Percentiles rank a stretch among this genome's conserved stretches.
These are phyloP conservation scores for Acleris laterana DNA, from an alignment of 2,888 invertebrate species.

Conservation along the genomic window DNA sequence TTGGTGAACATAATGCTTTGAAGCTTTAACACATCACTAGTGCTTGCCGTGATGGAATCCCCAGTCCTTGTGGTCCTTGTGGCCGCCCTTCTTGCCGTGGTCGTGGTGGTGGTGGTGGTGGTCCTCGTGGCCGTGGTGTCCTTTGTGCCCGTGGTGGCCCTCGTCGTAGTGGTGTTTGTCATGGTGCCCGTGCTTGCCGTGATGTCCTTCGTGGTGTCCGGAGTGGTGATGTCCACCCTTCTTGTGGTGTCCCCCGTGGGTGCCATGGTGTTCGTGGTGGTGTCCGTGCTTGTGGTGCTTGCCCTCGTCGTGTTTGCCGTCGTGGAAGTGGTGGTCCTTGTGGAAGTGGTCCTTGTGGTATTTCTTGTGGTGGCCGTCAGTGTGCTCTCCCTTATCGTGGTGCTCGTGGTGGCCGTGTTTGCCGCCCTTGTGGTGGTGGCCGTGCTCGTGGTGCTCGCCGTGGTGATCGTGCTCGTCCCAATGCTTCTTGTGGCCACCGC, in stretches of 20 bases:
- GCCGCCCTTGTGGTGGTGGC: constrained; percentile 90
- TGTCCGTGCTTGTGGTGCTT: constrained; percentile 92
- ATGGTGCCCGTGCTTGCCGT: constrained; percentile 91
- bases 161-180: constrained; percentile 92
- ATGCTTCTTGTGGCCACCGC: constrained; percentile 91
- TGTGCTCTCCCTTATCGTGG: constrained; percentile 93
- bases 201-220: constrained; percentile 90
- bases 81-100: constrained; percentile 91
- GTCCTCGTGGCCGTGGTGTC: constrained; percentile 90
- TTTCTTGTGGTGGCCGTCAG: constrained; percentile 92
- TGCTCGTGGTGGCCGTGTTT: constrained; percentile 93
- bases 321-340: constrained; percentile 95
- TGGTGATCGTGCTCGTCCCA: constrained; percentile 90
- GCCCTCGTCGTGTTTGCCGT: constrained; percentile 92
- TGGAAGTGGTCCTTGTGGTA: constrained; percentile 94
- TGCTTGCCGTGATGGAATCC: constrained; percentile 86
- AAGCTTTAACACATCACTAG: constrained; percentile 47
- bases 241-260: constrained; percentile 90
- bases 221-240: constrained; percentile 92
- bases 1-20: constrained; percentile 61
- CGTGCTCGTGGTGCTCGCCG: constrained; percentile 90
- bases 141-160: constrained; percentile 91
- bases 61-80: constrained; percentile 89
- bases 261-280: constrained; percentile 89
- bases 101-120: constrained; percentile 89